Base-by-base conservation (phyloP, 92 coral and sea anemone species). In the Scolanthus callimorphus region DNA sequence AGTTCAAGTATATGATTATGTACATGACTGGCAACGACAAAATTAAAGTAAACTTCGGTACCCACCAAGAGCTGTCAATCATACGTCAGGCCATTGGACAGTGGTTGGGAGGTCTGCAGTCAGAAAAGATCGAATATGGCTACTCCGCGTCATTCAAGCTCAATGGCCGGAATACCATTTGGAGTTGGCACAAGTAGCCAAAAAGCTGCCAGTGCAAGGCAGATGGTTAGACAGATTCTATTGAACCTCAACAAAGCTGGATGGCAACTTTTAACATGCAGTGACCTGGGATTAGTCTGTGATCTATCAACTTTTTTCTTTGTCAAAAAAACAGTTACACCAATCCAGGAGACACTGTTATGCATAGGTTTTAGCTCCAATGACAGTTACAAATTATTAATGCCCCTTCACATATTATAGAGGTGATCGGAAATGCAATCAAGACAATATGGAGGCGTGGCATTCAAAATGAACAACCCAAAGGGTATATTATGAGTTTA, bases 371-470 rank as follows among this genome's bases (percentile, higher is more conserved):
- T 86, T 17, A 76, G 81, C 67, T 59, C 76, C 59, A 27, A 30
- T 39, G 89, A 86, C 27, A 81, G 48, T 39, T 86, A 19, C 86
- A 76, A 68, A 29, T 86, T 17, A 55, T 77, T n/a, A 77, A 86
- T 39, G 73, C 59, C 8, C 82, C 95, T 10, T 29, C 67, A n/a
- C 67, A 81, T 17, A 62, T 86, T 11, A 59, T 54, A 3, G 53
- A 73, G 21, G 49, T 67, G 8, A 57, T 86, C 31, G 76, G 70
- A 57, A 59, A 77, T 39, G 64, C 62, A 3, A 43, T 86, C 1
- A 45, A 48, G 59, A 53, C 12, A 17, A 19, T 59, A 1, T 81
- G 95, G 95, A 41, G 65, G 8, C 27, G 59, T 19, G 77, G 77
- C 0, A 70, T 70, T 43, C 77, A 70, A 37, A 49, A 67, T 31